Base-by-base conservation (phyloP, 2,113 vertebrate species). In the Spermophilus dauricus region DNA sequence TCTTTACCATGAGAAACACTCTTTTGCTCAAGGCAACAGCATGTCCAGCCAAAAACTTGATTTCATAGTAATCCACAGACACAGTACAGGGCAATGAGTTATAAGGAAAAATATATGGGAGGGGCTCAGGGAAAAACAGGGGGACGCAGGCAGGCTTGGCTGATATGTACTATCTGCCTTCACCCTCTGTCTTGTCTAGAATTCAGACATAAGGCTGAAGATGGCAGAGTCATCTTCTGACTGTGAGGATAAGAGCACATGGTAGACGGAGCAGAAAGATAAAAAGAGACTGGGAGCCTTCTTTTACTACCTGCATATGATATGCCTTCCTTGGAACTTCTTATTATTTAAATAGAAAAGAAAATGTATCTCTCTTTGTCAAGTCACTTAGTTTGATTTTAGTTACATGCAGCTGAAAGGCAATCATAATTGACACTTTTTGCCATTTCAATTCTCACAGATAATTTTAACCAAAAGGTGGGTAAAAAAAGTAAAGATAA, bases 401-500 rank as follows among this genome's bases (percentile, higher is more conserved):
- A 39, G 34, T 67, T 16, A 92, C 45, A 78, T 26, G 34, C 30
- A 81, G 37, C 11, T 67, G 26, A 93, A 63, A 86, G 69, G 45
- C 37, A 69, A 24, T 39, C 39, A 56, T 53, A 56, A 76, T 42
- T 39, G 70, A 88, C n/a, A 45, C 6, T 30, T 77, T 67, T 61
- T n/a, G 26, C 17, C 32, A 73, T 94, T 94, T 94, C n/a, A 73
- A 42, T 73, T 24, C 30, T 97, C 45, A 75, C n/a, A 56, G 51
- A 76, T 81, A 42, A 37, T 75, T 34, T 69, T 73, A 87, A 88
- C 18, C 67, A 87, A 45, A 88, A 18, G 7, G 30, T 84, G 20
- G 37, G 17, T 16, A 78, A 67, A 80, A 94, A 97, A 93, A 65
- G 56, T 70, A 86, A 77, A 76, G 32, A 37, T 75, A 82, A 87